Base-by-base conservation (phyloP, 2,797 vertebrate species). In the Catostomus latipinnis region DNA sequence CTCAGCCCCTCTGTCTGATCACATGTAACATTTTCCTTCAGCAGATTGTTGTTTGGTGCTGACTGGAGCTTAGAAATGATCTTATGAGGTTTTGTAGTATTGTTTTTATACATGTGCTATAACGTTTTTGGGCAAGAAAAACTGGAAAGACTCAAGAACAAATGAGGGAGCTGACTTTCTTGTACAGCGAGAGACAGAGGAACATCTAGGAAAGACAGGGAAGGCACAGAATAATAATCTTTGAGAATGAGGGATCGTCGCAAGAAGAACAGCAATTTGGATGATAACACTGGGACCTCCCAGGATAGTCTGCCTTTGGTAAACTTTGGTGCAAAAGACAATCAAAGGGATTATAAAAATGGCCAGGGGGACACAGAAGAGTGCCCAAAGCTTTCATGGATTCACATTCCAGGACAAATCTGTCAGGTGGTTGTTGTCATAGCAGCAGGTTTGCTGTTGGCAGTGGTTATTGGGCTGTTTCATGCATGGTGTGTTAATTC, bases 401-500 rank as follows among this genome's bases (percentile, higher is more conserved):
- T 83, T 76, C 56, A 12, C 82, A 3, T 82, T 86, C 78, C 45
- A 6, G 62, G 61, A 73, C 18, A 11, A 81, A 72, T 88, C 22
- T 91, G 90, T 90, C 90, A 80, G 90, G 82, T 13, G 70, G 4
- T 80, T 14, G 88, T 93, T 88, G 90, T 90, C 89, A 89, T 90
- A 89, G 90, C 82, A 80, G 69, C 89, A 14, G 90, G 88, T 74
- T 85, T 93, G 68, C 73, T 85, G 78, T 81, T 87, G 71, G 92
- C 91, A 74, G 87, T 74, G 67, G 63, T 85, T 43, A 80, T 89
- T 61, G 87, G 82, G 1, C 74, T 91, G 82, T 78, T 80, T 88
- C 86, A 91, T 87, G 88, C 91, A 80, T 93, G 86, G 88, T 89
- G 90, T 84, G 88, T 91, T 81, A 88, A 89, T 66, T 81, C 86